These are phyloP conservation scores for Corythaixoides concolor DNA, from an alignment of 2,113 vertebrate species.

Conservation along the genomic window DNA sequence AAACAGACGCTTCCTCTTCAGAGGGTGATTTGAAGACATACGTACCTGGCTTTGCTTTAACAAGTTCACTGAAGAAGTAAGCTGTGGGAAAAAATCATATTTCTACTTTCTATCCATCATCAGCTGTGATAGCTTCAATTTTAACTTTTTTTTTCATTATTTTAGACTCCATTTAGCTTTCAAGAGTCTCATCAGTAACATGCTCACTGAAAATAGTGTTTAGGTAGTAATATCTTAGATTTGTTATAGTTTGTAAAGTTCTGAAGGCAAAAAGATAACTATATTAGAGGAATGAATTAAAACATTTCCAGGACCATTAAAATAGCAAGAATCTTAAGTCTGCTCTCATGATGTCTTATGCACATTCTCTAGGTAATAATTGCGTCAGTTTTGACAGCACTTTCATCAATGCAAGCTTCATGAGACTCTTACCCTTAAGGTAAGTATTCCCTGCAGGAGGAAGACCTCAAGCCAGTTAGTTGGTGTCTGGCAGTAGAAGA, in stretches of 20 bases:
- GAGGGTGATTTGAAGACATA: neutral
- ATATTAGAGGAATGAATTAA: neutral
- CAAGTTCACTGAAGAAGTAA: neutral
- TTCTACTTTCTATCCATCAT: neutral
- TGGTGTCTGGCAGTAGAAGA: neutral
- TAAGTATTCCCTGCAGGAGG: neutral
- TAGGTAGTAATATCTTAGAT: neutral
- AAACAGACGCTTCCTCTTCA: too few species aligned
- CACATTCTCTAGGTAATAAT: neutral
- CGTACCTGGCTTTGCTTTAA: neutral
- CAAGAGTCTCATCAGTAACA: neutral
- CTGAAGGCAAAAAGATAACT: neutral
- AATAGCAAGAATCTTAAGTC: neutral
- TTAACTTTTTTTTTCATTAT: neutral
- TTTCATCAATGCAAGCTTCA: neutral
- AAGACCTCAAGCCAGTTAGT: neutral
- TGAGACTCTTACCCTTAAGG: neutral
- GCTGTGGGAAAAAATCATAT: neutral
- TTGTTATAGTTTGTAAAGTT: neutral
- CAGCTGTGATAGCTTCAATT: neutral
- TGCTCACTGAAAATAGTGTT: neutral
- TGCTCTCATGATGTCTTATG: neutral
- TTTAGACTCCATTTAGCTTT: neutral
- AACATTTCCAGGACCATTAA: neutral
- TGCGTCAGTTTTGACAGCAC: neutral